Evolutionary conservation across 2,888 invertebrate genomes (phyloP), one percentile per base, ranked within the genome.

Genomic region (Salticus scenicus): DNA sequence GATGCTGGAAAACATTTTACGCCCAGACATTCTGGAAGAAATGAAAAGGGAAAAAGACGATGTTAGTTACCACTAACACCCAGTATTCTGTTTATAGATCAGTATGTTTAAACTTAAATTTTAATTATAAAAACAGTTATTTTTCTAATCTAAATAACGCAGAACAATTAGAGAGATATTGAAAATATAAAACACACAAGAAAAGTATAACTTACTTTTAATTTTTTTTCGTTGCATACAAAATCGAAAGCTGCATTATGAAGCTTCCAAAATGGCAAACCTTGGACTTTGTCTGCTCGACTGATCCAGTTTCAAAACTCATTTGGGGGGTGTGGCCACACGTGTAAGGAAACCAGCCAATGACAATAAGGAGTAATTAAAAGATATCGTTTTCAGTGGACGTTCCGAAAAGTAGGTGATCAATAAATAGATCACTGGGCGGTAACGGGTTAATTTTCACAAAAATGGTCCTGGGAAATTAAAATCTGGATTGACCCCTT

Each of bases 11-110:
- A 73, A 57, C 33, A 73, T 33, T 57, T 73, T 57, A 20, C 20
- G 73, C 73, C 63, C 0, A 63, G 57, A 63, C 31, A 73, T 73
- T 73, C 73, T 73, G 73, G 33, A 73, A 73, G 28, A 73, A 73
- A 57, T 73, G 73, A 73, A 73, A 57, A n/a, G 28, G 73, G 57
- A 33, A 33, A 57, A 73, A 73, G 63, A 31, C 24, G 17, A 28
- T 51, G 63, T 73, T 73, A 73, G 73, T 33, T 73, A 73, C 63
- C 63, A 73, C 73, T 73, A 33, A 57, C 12, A 27, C 63, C 28
- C 24, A 24, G 63, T 27, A n/a, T 24, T 63, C 63, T 28, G 24
- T 27, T 51, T 63, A 33, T 47, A 42, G 28, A 47, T 27, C 47
- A 47, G 47, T 17, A 42, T 47, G 28, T 71, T 71, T 71, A 71